A percentile compares a stretch with the other conserved stretches of the same genome.
These are phyloP conservation scores for Luffia ferchaultella DNA, from an alignment of 2,888 invertebrate species.

Conservation along the genomic window DNA sequence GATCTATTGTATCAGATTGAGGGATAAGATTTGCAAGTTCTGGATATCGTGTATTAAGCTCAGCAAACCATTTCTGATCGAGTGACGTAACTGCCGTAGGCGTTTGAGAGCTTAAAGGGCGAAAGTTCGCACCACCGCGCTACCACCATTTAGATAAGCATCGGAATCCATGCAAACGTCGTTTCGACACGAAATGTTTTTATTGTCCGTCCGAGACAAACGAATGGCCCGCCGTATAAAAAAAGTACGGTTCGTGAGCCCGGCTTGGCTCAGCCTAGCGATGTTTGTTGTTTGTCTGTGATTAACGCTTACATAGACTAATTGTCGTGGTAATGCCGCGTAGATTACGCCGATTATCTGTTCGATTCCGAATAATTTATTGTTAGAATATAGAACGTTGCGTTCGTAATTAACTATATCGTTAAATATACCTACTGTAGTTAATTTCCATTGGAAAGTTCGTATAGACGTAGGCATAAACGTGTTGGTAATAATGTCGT, in stretches of 20 bases:
- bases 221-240: slow-evolving; percentile 26
- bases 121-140: slow-evolving; percentile 43
- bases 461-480: too few relatives aligned
- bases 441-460: too few relatives aligned
- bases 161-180: slow-evolving; percentile 49
- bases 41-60: too few relatives aligned
- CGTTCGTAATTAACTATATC: too few relatives aligned
- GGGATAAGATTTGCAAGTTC: too few relatives aligned
- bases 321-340: neutral
- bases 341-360: neutral
- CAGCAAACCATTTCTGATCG: too few relatives aligned
- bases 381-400: neutral
- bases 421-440: too few relatives aligned
- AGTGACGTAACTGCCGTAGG: too few relatives aligned
- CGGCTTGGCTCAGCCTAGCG: neutral
- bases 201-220: slow-evolving; percentile 32
- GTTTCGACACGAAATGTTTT: slow-evolving; percentile 47
- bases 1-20: too few relatives aligned
- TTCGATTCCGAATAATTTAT: neutral
- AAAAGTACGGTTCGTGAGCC: slow-evolving; percentile 15
- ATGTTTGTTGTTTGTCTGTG: slow-evolving; percentile 3
- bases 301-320: neutral
- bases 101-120: slow-evolving; percentile 38
- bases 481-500: too few relatives aligned
- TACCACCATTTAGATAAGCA: slow-evolving; percentile 50